Evolutionary conservation across 2,113 vertebrate species (phyloP), one percentile per base, ranked within the genome.

Genomic region (Stercorarius parasiticus): DNA sequence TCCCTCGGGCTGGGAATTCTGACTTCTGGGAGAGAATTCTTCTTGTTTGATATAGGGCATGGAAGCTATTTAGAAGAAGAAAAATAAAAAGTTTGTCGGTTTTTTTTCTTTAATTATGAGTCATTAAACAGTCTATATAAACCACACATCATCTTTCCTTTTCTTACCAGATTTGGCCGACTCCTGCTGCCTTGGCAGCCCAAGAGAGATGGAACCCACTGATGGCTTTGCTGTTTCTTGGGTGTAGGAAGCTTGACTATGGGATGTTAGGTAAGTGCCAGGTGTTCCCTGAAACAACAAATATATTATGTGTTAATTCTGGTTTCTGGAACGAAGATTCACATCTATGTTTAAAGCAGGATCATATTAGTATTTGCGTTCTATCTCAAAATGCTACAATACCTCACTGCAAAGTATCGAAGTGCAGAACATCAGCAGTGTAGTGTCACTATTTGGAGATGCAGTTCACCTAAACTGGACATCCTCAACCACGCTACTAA

Each of bases 151-250:
- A 78, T 53, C 40, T 82, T 90, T 70, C 34, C 59, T 85, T 64
- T 78, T 90, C 98, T 94, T 98, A 99, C 99, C 99, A 97, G 99
- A 95, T 97, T 99, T 99, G 96, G 98, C 90, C 5, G 98, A 98
- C 53, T 99, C 99, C 88, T 99, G 99, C 86, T 99, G 99, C 85
- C 99, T 98, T 36, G 99, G 99, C 86, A 99, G 97, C 56, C 99
- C 99, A 40, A 99, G 97, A 73, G 99, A 99, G 93, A 99, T 99
- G 45, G 99, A 99, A 72, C 99, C 99, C 86, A 99, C 99, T 9
- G 98, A 98, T 50, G 98, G 98, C 97, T 99, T 99, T 43, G 98
- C 97, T 62, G 98, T 95, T 85, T 99, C 99, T 96, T 98, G 98
- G 66, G 98, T 94, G 15, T 99, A 99, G 74, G 99, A 97, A 47